Percentiles rank a stretch among this genome's conserved stretches.
Conservation (phyloP, 2,113 vertebrate genomes). For the Tympanuchus pallidicinctus region DNA sequence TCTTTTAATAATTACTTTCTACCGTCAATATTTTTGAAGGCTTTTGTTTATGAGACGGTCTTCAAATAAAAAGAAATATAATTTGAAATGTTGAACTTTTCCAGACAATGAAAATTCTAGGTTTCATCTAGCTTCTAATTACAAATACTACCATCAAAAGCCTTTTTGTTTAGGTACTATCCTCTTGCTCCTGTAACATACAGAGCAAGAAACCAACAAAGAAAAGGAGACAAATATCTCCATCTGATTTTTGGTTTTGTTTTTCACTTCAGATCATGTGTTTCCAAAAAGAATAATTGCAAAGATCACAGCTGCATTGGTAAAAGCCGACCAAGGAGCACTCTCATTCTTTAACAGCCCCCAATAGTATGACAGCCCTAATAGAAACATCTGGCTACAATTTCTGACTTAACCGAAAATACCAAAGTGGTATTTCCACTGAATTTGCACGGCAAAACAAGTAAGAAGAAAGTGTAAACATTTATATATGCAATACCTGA, state of each 20-base stretch:
- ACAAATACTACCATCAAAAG: neutral
- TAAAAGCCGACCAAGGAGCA: neutral
- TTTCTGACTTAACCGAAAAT: neutral
- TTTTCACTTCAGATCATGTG: neutral
- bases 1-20: neutral
- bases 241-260: neutral
- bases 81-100: neutral
- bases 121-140: neutral
- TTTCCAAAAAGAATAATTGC: neutral
- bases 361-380: neutral
- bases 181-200: neutral
- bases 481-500: neutral
- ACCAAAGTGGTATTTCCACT: neutral
- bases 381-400: neutral
- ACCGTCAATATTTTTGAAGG: neutral
- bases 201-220: neutral
- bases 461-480: neutral
- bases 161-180: neutral
- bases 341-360: neutral
- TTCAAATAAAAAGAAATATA: neutral
- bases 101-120: neutral
- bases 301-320: neutral
- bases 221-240: neutral
- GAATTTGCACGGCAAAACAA: neutral
- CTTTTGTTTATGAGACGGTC: neutral